Percentiles rank a stretch among this genome's conserved stretches.
Conservation (phyloP, 2,888 invertebrate genomes). For the Phlogophora meticulosa region DNA sequence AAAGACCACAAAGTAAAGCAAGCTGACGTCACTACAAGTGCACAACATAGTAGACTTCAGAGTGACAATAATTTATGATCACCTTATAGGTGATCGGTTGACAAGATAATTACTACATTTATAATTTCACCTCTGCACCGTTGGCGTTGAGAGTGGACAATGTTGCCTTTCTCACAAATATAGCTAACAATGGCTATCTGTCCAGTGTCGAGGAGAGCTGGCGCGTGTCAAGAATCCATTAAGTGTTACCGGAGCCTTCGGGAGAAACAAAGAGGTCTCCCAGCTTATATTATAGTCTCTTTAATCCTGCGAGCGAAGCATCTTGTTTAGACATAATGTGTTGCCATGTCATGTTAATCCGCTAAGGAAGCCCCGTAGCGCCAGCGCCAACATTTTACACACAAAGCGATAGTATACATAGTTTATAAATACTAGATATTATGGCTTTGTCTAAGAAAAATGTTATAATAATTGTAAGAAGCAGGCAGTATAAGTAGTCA, state of each 20-base stretch:
- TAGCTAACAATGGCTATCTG: conserved; percentile 62
- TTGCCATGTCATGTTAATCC: conserved; percentile 59
- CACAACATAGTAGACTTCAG: conserved; percentile 18
- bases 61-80: conserved; percentile 55
- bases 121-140: conserved; percentile 55
- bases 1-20: conserved; percentile 27
- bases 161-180: conserved; percentile 59
- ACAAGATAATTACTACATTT: conserved; percentile 55
- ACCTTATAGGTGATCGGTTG: conserved; percentile 42
- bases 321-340: conserved; percentile 55
- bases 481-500: too few relatives aligned
- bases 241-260: conserved; percentile 67
- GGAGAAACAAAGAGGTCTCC: conserved; percentile 58
- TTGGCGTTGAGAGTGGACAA: conserved; percentile 30
- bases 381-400: conserved; percentile 21
- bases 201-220: conserved; percentile 57
- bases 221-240: conserved; percentile 69
- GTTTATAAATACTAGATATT: too few relatives aligned
- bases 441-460: too few relatives aligned
- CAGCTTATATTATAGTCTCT: conserved; percentile 43
- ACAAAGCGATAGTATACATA: conserved; percentile 20
- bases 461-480: too few relatives aligned
- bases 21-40: conserved; percentile 19
- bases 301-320: conserved; percentile 39
- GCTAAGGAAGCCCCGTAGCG: conserved; percentile 45